Conservation (phyloP, 2,888 invertebrate species). For the Trichopoda pennipes region DNA sequence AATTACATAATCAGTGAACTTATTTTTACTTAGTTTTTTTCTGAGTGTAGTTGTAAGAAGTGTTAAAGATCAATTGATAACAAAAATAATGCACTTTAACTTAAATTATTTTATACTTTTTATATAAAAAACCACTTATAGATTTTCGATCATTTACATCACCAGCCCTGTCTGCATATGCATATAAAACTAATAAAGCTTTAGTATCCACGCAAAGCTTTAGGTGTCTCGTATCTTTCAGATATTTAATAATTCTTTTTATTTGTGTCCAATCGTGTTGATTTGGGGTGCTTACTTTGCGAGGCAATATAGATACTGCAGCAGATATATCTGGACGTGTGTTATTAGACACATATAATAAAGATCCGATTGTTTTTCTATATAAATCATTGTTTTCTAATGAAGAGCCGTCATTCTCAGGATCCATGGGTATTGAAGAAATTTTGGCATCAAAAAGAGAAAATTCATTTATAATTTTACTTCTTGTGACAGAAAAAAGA, state of each 20-base stretch:
- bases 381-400: background rate
- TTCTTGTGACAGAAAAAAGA: constrained; percentile 4
- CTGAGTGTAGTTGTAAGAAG: no score
- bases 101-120: no score
- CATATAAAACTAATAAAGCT: background rate
- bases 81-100: no score
- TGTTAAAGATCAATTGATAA: no score
- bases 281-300: background rate
- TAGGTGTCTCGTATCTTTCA: background rate
- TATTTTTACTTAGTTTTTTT: no score
- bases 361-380: background rate
- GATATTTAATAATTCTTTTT: no score
- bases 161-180: background rate
- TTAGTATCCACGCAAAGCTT: background rate
- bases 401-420: background rate
- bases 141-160: no score
- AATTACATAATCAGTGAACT: no score
- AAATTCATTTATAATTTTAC: background rate
- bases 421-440: background rate
- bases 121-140: no score
- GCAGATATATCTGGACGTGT: constrained; percentile 6
- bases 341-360: background rate
- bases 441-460: background rate
- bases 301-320: constrained; percentile 22
- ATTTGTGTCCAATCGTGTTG: background rate